Evolutionary conservation across 2,113 vertebrate species (phyloP).

Genomic region (Empidonax alnorum): DNA sequence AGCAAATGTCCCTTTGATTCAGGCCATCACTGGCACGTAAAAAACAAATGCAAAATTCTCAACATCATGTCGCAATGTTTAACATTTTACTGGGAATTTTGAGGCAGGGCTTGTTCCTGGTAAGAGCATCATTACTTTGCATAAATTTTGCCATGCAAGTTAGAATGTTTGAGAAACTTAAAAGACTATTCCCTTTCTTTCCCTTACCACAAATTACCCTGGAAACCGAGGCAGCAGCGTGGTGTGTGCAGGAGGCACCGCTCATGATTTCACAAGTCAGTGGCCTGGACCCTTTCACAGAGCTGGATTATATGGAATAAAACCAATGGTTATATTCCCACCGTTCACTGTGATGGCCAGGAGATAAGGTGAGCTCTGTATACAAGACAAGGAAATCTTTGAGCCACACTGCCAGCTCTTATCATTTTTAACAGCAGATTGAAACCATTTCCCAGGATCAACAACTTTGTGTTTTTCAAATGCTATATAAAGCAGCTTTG

Average conservation of each 20-base stretch:
- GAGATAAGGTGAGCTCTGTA: not conserved
- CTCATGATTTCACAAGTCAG: not conserved
- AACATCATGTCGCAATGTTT: not conserved
- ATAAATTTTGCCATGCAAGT: not conserved
- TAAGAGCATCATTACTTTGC: not conserved
- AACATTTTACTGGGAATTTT: not conserved
- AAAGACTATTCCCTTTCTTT: not conserved
- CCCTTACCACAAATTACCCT: not conserved
- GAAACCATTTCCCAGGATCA: not conserved
- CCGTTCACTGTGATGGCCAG: not conserved
- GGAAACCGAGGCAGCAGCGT: not conserved
- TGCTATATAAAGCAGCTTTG: not conserved
- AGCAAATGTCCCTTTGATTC: not conserved
- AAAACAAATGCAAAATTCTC: not conserved
- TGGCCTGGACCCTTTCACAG: not conserved
- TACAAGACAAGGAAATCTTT: not conserved
- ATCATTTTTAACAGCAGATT: not conserved
- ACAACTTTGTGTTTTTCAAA: not conserved
- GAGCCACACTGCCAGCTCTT: not conserved
- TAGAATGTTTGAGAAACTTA: not conserved
- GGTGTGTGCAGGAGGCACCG: fast-evolving
- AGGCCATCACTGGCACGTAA: fast-evolving
- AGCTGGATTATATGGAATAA: not conserved
- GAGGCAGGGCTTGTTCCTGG: not conserved
- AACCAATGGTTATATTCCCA: not conserved